Percentiles rank a stretch among this genome's conserved stretches.
Conservation (phyloP, 2,797 vertebrate genomes). For the Trematomus bernacchii region DNA sequence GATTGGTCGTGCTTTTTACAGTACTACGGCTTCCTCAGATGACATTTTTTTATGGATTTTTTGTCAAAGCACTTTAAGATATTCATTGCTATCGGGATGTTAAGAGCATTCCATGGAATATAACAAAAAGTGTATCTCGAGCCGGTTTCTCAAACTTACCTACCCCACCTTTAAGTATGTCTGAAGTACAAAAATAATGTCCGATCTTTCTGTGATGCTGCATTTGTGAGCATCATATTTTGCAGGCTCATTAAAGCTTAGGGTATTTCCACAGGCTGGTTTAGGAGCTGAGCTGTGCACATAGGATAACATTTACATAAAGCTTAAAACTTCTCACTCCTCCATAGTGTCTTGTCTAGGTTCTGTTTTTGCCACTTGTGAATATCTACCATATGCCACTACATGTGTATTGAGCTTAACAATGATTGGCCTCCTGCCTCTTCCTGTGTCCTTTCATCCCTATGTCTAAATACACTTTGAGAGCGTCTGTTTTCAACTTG, state of each 20-base stretch:
- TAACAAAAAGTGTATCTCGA: no score
- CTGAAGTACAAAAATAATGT: constrained; percentile 9
- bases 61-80: no score
- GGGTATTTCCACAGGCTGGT: constrained; percentile 39
- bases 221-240: constrained; percentile 20
- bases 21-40: no score
- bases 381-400: constrained; percentile 44
- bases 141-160: no score
- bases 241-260: constrained; percentile 18
- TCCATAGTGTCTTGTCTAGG: constrained; percentile 13
- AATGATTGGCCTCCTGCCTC: constrained; percentile 24
- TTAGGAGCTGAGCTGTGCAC: constrained; percentile 24
- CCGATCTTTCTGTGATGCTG: constrained; percentile 12
- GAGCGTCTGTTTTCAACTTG: constrained; percentile 29
- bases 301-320: constrained; percentile 35
- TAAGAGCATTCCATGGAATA: no score
- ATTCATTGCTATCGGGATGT: no score
- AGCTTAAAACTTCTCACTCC: constrained; percentile 27
- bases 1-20: no score
- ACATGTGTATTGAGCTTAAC: constrained; percentile 29
- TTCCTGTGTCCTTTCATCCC: constrained; percentile 15
- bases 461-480: constrained; percentile 3
- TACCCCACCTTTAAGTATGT: no score
- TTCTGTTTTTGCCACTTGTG: constrained; percentile 28
- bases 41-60: no score